A percentile compares a stretch with the other conserved stretches of the same genome.
These are phyloP conservation scores for Plumapathes pennacea DNA, from an alignment of 92 coral and sea anemone genomes.

Conservation along the genomic window DNA sequence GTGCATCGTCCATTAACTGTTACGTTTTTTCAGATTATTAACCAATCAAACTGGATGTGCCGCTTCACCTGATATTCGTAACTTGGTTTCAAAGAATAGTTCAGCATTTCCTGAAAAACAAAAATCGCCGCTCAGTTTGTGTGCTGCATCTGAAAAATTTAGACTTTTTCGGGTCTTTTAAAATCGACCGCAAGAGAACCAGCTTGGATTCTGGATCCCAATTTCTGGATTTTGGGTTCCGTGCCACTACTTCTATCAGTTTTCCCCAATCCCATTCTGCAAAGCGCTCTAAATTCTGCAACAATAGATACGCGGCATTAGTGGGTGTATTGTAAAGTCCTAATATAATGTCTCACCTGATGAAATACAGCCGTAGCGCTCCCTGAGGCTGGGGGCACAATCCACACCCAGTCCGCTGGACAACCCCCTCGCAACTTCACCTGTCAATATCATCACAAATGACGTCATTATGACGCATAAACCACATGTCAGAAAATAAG, in stretches of 20 bases:
- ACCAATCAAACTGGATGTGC: not conserved
- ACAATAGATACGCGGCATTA: no score
- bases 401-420: conserved; percentile 99
- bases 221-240: no score
- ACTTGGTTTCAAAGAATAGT: conserved; percentile 73
- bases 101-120: conserved; percentile 71
- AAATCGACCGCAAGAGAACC: no score
- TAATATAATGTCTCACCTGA: conserved; percentile 43
- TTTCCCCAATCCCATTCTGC: not conserved
- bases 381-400: conserved; percentile 94
- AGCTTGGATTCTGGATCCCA: no score
- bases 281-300: not conserved
- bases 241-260: not conserved
- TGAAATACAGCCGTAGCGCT: conserved; percentile 87
- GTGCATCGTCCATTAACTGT: no score
- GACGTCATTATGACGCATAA: no score
- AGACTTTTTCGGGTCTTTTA: no score
- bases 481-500: no score
- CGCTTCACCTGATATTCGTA: conserved; percentile 77
- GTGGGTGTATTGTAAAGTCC: no score
- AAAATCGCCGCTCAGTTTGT: not conserved
- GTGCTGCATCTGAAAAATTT: not conserved
- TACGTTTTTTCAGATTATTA: not conserved
- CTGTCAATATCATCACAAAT: conserved; percentile 19
- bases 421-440: conserved; percentile 86